These are phyloP conservation scores for Pomatostomus ruficeps DNA, from an alignment of 2,113 vertebrate genomes.

Conservation along the genomic window DNA sequence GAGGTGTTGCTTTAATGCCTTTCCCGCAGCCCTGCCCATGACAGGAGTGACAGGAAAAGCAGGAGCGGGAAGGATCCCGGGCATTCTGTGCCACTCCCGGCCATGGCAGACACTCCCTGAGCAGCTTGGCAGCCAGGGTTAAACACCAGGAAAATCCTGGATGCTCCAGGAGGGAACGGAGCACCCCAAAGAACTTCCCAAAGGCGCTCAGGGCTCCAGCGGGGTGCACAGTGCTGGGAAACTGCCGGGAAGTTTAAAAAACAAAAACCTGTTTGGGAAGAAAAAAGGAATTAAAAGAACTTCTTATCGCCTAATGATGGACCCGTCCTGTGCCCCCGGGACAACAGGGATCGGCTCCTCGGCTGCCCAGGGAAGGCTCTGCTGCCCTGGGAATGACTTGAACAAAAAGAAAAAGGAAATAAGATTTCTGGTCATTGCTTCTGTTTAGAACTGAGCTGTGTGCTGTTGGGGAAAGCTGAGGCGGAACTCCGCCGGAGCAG, in stretches of 20 bases:
- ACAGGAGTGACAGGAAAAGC: conserved; percentile 73
- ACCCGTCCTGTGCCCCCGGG: fast-evolving
- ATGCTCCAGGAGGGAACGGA: background rate
- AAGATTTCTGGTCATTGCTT: background rate
- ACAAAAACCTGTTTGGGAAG: background rate
- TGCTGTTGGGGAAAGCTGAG: background rate
- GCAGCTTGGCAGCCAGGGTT: background rate
- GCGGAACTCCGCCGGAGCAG: background rate
- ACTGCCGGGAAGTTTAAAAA: background rate
- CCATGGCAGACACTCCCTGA: background rate
- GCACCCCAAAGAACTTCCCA: background rate
- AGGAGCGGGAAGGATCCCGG: conserved; percentile 31
- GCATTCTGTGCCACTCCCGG: background rate
- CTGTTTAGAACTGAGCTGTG: background rate
- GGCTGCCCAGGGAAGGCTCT: background rate
- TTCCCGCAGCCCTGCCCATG: conserved; percentile 68
- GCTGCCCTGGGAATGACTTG: background rate
- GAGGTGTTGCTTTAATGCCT: conserved; percentile 73
- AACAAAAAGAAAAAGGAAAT: background rate
- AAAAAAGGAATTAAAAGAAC: background rate
- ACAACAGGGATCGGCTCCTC: background rate
- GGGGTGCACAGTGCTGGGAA: fast-evolving
- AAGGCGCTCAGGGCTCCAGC: background rate
- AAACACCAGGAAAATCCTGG: background rate
- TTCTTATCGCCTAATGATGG: background rate